Conservation (phyloP, 1,140 invertebrate genomes). For the Oscheius sp. region DNA sequence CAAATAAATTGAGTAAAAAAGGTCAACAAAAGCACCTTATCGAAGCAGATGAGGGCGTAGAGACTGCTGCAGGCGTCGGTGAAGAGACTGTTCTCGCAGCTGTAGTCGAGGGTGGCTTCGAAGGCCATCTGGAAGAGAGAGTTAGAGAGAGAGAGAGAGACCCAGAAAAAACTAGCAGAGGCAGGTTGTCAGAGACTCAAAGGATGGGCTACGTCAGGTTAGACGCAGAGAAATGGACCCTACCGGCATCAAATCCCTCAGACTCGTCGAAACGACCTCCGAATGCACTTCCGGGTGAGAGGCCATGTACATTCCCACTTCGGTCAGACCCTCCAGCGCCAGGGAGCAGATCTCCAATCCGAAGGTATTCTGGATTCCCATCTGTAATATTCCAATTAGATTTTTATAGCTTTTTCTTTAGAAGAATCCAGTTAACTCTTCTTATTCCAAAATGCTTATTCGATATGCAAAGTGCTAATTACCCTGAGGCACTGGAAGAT, state of each 20-base stretch:
- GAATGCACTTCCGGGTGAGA: background rate
- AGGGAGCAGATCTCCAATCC: slow-evolving; percentile 30
- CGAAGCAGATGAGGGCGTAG: slow-evolving; percentile 26
- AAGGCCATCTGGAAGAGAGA: slow-evolving; percentile 32
- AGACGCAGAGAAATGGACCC: background rate
- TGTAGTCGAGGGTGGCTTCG: slow-evolving; percentile 32
- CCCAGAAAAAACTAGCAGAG: too few species aligned
- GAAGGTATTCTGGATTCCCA: slow-evolving; percentile 23
- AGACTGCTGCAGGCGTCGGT: slow-evolving; percentile 15
- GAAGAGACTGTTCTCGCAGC: slow-evolving; percentile 32
- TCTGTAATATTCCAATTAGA: too few species aligned
- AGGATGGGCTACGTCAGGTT: too few species aligned
- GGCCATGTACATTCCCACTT: background rate
- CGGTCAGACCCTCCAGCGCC: slow-evolving; percentile 20
- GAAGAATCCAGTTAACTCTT: too few species aligned
- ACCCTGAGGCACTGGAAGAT: slow-evolving; percentile 32
- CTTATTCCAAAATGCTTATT: background rate
- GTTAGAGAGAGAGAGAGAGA: too few species aligned
- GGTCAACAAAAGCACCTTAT: slow-evolving; percentile 14
- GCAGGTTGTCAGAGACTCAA: too few species aligned
- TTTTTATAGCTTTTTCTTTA: too few species aligned
- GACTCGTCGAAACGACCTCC: background rate
- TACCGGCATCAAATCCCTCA: slow-evolving; percentile 25
- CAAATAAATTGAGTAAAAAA: background rate
- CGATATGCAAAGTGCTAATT: background rate